Evolutionary conservation across 1,140 invertebrate genomes (phyloP).

Genomic region (Nixonia krombeini): DNA sequence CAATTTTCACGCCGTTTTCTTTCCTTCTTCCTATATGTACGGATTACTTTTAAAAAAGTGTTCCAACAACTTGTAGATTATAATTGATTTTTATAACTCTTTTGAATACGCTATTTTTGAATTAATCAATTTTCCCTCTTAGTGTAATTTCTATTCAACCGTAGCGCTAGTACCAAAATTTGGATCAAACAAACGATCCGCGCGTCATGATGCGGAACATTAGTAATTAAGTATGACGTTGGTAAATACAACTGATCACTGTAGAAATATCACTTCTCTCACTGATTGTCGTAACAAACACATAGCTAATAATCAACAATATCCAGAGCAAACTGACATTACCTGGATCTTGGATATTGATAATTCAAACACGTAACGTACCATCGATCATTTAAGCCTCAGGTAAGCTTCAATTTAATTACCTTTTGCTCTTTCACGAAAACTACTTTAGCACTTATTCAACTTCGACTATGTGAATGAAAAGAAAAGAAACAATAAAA

Average conservation of each 20-base stretch:
- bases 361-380: slow-evolving; percentile 9
- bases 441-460: not conserved
- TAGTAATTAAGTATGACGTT: slow-evolving; percentile 17
- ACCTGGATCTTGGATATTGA: slow-evolving; percentile 10
- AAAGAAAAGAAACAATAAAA: no score
- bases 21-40: not conserved
- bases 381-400: slow-evolving; percentile 11
- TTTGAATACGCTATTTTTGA: no score
- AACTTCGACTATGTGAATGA: no score
- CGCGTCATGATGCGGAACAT: not conserved
- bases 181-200: slow-evolving; percentile 3
- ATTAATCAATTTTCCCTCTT: no score
- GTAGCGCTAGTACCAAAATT: not conserved
- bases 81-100: not conserved
- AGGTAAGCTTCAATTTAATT: slow-evolving; percentile 2
- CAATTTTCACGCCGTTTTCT: not conserved
- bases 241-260: not conserved
- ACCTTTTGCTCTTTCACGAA: not conserved
- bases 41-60: not conserved
- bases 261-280: slow-evolving; percentile 18
- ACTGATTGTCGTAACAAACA: slow-evolving; percentile 16
- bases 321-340: slow-evolving; percentile 12
- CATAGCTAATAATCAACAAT: slow-evolving; percentile 15
- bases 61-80: not conserved
- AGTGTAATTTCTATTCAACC: not conserved